Evolutionary conservation across 1,140 invertebrate species (phyloP).

Genomic region (Zaprionus ornatus): DNA sequence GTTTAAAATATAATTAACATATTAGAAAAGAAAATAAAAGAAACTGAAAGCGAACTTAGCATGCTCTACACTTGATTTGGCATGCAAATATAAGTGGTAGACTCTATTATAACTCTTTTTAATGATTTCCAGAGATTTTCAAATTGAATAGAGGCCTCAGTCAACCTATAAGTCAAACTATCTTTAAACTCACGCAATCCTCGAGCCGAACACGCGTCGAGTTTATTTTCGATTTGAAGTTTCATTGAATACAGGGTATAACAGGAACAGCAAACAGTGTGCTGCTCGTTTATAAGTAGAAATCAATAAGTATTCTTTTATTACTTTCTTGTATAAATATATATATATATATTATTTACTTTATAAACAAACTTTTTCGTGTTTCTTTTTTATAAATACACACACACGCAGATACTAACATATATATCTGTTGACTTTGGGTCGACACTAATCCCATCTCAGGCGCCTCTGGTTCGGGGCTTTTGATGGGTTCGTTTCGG

Average conservation of each 20-base stretch:
- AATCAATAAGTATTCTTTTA: conserved; percentile 47
- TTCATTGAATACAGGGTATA: conserved; percentile 6
- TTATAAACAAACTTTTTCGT: conserved; percentile 1
- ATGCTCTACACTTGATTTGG: neutral
- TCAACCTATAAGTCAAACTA: neutral
- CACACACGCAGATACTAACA: neutral
- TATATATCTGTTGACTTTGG: conserved; percentile 39
- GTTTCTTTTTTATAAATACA: conserved; percentile 4
- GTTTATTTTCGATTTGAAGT: neutral
- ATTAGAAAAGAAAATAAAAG: neutral
- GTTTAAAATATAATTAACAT: conserved; percentile 40
- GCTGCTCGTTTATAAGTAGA: conserved; percentile 16
- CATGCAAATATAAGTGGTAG: too few relatives aligned
- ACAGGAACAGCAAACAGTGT: neutral
- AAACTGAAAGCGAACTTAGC: neutral
- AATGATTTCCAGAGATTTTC: too few relatives aligned
- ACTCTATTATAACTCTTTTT: too few relatives aligned
- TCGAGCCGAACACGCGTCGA: neutral
- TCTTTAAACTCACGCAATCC: neutral
- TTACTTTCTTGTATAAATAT: conserved; percentile 53
- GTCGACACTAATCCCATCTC: conserved; percentile 26
- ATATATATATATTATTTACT: conserved; percentile 8
- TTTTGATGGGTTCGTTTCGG: conserved; percentile 49
- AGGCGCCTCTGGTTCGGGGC: conserved; percentile 50
- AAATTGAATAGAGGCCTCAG: neutral